Evolutionary conservation across 2,888 invertebrate species (phyloP).

Genomic region (Acanthosepion pharaonis): DNA sequence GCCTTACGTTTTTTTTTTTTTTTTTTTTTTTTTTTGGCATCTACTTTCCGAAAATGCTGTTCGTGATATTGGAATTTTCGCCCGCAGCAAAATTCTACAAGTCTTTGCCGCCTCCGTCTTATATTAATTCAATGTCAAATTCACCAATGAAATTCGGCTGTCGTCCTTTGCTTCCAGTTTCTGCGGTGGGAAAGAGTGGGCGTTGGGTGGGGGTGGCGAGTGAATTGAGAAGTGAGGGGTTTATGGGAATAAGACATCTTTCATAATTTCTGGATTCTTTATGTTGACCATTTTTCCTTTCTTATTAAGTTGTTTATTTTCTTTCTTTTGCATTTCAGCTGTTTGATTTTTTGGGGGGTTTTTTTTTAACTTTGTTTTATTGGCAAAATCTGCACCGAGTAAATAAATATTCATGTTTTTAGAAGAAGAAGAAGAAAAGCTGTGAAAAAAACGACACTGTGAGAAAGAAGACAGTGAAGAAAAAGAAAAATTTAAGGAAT

Average conservation of each 20-base stretch:
- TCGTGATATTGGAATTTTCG: background rate
- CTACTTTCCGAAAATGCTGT: background rate
- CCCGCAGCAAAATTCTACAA: background rate
- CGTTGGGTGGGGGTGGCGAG: background rate
- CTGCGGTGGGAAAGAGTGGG: background rate
- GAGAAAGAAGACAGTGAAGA: background rate
- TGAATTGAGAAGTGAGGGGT: background rate
- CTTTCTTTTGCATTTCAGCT: background rate
- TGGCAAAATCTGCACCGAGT: background rate
- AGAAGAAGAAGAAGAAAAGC: background rate
- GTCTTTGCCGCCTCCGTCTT: background rate
- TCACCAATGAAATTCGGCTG: background rate
- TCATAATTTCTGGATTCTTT: background rate
- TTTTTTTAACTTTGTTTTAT: background rate
- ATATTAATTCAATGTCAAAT: background rate
- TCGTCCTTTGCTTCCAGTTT: background rate
- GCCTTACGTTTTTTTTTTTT: background rate
- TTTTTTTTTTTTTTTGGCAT: background rate
- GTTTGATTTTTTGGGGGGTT: background rate
- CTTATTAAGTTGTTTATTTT: background rate
- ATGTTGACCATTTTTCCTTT: background rate
- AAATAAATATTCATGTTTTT: background rate
- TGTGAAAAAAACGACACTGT: background rate
- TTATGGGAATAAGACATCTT: background rate
- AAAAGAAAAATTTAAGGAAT: background rate